Base-by-base conservation (phyloP, 2,888 invertebrate species). In the Auanema freiburgensis region DNA sequence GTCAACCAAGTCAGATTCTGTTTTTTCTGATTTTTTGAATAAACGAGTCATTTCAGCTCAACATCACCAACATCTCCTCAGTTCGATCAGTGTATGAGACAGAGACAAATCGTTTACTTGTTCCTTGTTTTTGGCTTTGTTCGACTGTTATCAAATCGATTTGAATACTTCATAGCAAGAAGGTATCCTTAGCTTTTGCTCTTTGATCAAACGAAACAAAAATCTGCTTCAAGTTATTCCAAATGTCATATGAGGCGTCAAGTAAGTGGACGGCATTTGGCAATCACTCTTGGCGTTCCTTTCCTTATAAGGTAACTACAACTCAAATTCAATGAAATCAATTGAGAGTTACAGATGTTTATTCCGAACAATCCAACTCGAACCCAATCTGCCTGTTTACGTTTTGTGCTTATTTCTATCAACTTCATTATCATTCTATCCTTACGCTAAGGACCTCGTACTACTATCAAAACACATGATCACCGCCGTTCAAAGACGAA, bases 41-140 rank as follows among this genome's bases (percentile, higher is more conserved):
- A 8, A 46, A 46, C 21, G 21, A 46, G 3, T 8, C 3, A 46
- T 54, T 55, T 44, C 55, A 60, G 55, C 40, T 59, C 64, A 12
- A 57, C 60, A 1, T 23, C 16, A 44, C 60, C 16, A 43, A 58
- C 2, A 24, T 55, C 53, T 5, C 24, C 25, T 10, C 0, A 16
- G 53, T n/a, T 23, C 16, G 33, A 42, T 40, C 43, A 12, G n/a
- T 6, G 59, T 52, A 40, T 59, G 59, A n/a, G 52, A 41, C 72
- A 72, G 25, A 54, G 72, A 33, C 52, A 59, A 1, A 65, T 67
- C n/a, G 68, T 65, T 14, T 60, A 66, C 11, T 66, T 69, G 12
- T 72, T 72, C 43, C 64, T 72, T 49, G 65, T 69, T 12, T 72
- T 70, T 65, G 70, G 72, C 60, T 46, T 70, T 21, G 61, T 72